A percentile compares a stretch with the other conserved stretches of the same genome.
Evolutionary conservation across 2,113 vertebrate genomes (phyloP).

Genomic region (Leptodactylus fuscus): DNA sequence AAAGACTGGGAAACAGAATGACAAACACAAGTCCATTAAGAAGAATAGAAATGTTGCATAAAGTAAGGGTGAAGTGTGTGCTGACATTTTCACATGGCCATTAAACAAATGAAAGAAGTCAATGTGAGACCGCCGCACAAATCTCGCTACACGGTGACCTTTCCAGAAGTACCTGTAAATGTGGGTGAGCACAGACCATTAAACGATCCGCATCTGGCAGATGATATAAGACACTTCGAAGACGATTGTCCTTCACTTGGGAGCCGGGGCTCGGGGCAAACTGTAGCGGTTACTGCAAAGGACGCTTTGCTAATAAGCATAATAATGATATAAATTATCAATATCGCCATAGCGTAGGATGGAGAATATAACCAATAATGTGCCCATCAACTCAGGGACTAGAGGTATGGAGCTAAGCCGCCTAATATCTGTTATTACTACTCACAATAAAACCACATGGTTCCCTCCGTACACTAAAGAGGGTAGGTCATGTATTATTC

Average conservation of each 20-base stretch:
- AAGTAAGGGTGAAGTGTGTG: background rate
- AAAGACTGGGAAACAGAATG: background rate
- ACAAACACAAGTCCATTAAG: background rate
- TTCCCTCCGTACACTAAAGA: no score
- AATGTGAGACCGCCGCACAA: background rate
- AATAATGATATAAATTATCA: constrained; percentile 13
- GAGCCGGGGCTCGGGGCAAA: background rate
- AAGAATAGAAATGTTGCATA: constrained; percentile 25
- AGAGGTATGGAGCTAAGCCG: no score
- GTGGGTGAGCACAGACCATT: constrained; percentile 5
- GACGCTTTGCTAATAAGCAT: background rate
- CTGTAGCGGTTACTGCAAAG: background rate
- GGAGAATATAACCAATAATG: background rate
- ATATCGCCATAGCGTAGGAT: background rate
- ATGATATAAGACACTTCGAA: background rate
- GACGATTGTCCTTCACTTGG: background rate
- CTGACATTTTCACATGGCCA: constrained; percentile 54
- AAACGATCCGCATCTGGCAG: constrained; percentile 24
- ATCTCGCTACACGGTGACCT: constrained; percentile 25
- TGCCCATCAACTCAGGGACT: background rate
- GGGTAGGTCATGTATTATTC: no score
- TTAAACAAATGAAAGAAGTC: constrained; percentile 51
- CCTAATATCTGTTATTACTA: no score
- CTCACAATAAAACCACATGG: no score
- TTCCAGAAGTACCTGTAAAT: constrained; percentile 13